A percentile compares a stretch with the other conserved stretches of the same genome.
Conservation (phyloP, 2,797 vertebrate genomes). For the Lithobates pipiens region DNA sequence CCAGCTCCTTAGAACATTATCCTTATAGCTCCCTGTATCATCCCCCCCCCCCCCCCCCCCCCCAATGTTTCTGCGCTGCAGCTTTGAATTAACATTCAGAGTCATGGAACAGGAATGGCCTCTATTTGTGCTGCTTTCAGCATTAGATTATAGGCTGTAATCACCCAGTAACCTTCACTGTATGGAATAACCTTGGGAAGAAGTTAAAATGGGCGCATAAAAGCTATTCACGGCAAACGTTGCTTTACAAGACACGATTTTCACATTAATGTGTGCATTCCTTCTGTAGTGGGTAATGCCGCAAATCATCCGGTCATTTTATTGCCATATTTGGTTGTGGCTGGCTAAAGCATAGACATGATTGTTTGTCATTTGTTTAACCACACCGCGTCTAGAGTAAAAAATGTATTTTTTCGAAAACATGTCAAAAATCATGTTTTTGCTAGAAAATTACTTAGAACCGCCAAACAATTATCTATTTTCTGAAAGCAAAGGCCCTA, state of each 20-base stretch:
- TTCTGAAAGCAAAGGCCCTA: no score
- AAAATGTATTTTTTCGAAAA: no score
- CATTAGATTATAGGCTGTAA: conserved; percentile 56
- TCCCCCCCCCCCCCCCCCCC: neutral
- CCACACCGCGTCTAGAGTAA: no score
- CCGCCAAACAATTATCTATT: no score
- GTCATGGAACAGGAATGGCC: conserved; percentile 27
- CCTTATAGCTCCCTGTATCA: neutral
- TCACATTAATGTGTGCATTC: conserved; percentile 32
- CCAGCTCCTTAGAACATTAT: neutral
- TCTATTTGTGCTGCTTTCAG: conserved; percentile 36
- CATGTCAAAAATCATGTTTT: no score
- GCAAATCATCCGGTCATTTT: conserved; percentile 29
- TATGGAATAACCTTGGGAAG: conserved; percentile 45
- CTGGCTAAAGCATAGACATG: neutral
- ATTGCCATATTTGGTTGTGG: conserved; percentile 23
- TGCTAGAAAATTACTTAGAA: no score
- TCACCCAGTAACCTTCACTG: conserved; percentile 53
- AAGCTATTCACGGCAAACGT: conserved; percentile 3
- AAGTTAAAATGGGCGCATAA: conserved; percentile 14
- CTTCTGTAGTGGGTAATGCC: conserved; percentile 19
- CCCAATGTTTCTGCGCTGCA: neutral
- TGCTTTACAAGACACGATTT: conserved; percentile 37
- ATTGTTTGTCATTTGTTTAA: no score
- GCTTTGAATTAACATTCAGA: conserved; percentile 39